Evolutionary conservation across 1,140 invertebrate genomes (phyloP), one percentile per base, ranked within the genome.

Genomic region (Dryas iulia): DNA sequence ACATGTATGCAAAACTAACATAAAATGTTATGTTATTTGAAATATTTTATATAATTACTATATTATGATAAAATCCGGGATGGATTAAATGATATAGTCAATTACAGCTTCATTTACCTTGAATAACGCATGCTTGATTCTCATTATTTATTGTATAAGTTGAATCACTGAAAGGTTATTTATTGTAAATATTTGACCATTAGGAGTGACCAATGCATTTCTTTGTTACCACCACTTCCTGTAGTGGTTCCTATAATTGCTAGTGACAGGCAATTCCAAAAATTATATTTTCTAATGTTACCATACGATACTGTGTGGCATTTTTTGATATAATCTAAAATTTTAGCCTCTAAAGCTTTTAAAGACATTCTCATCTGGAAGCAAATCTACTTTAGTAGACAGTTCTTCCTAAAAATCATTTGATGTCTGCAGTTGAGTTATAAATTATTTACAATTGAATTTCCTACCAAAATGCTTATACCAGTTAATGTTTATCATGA

Each of bases 1-100:
- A 47, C 14, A 18, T 47, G 39, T 47, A 47, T 47, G 39, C 39
- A 47, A 47, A 47, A 47, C 39, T 47, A 47, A 47, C 39, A 47
- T 35, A 35, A 47, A 18, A 21, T 21, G 39, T 47, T 47, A 18
- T 47, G 14, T 47, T 47, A 47, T 7, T 47, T 47, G 18, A 47
- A n/a, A 14, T 21, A 18, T 21, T 0, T 47, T 47, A 18, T 6
- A 47, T 47, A 21, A 47, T 47, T 47, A 21, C 39, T 47, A 47
- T 47, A 47, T 21, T 21, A 47, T 21, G 0, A 18, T 21, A 10
- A 47, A 14, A 0, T 8, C 18, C 14, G 8, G 2, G 14, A 39
- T 39, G 14, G 35, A 47, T n/a, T 18, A 47, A 21, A 47, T 47
- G n/a, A 47, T 14, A 14, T 35, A 35, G 33, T 35, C 1, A 18